Percentiles rank a stretch among this genome's conserved stretches.
Conservation (phyloP, 2,888 invertebrate genomes). For the Ceramica pisi region DNA sequence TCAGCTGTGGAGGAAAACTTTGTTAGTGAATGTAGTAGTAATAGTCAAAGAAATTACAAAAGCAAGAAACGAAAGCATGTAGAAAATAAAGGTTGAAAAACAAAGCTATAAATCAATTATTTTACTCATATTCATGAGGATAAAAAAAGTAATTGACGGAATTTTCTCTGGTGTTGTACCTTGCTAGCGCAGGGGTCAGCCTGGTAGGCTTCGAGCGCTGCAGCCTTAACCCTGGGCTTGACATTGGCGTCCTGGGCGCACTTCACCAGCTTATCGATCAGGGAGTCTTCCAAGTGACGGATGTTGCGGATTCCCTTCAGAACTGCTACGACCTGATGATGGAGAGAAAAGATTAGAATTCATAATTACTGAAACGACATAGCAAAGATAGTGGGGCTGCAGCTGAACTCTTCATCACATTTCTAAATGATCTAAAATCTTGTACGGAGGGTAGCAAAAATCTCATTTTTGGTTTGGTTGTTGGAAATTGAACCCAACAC, state of each 20-base stretch:
- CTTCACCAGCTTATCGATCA: conserved; percentile 91
- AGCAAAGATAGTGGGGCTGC: neutral
- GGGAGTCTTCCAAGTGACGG: conserved; percentile 92
- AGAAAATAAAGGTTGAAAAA: neutral
- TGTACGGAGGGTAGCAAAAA: neutral
- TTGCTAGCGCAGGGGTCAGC: conserved; percentile 92
- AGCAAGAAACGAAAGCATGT: neutral
- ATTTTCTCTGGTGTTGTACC: conserved; percentile 70
- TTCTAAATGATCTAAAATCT: too few relatives aligned
- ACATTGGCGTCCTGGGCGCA: conserved; percentile 92
- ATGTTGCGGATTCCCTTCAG: conserved; percentile 96
- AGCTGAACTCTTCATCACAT: too few relatives aligned
- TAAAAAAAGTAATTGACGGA: too few relatives aligned
- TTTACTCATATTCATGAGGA: too few relatives aligned
- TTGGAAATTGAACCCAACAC: neutral
- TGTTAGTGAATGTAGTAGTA: neutral
- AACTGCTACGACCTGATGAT: conserved; percentile 92
- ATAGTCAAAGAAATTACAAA: neutral
- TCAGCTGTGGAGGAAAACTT: conserved; percentile 73
- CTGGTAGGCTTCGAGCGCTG: conserved; percentile 95
- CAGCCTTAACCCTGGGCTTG: conserved; percentile 93
- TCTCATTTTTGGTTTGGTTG: too few relatives aligned
- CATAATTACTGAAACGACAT: neutral
- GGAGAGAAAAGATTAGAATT: neutral
- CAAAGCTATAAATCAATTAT: too few relatives aligned